Conservation (phyloP, 2,797 vertebrate genomes). For the Notoglanidium macrostoma region DNA sequence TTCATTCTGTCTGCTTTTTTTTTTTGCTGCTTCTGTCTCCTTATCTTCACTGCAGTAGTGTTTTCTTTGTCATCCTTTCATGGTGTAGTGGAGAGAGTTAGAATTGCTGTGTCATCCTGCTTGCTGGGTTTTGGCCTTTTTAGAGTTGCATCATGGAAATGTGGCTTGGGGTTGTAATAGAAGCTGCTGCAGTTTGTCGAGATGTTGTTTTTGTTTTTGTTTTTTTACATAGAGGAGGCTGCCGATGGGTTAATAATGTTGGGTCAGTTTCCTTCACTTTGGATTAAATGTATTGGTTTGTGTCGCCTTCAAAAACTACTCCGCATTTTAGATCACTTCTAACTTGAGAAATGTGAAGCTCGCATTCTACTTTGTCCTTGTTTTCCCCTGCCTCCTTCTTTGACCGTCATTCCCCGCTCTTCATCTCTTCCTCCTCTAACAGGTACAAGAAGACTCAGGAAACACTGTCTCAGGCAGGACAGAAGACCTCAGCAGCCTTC, state of each 20-base stretch:
- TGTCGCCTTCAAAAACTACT: neutral
- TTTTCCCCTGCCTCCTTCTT: neutral
- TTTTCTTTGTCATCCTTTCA: conserved; percentile 18
- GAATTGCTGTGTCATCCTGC: conserved; percentile 29
- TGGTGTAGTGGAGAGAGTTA: conserved; percentile 1
- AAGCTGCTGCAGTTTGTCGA: neutral
- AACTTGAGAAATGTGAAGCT: neutral
- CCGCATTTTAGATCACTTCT: no score
- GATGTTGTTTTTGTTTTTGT: neutral
- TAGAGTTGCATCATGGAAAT: conserved; percentile 23
- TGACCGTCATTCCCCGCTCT: neutral
- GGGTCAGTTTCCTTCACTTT: neutral
- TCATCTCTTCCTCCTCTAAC: conserved; percentile 55
- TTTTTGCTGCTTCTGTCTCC: conserved; percentile 42
- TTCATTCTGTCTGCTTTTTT: conserved; percentile 49
- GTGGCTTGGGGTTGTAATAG: neutral
- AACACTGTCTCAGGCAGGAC: conserved; percentile 88
- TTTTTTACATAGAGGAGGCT: neutral
- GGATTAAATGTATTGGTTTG: neutral
- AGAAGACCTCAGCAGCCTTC: conserved; percentile 88
- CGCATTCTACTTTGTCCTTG: neutral
- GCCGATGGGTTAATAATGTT: neutral
- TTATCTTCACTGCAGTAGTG: conserved; percentile 2
- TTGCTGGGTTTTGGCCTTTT: conserved; percentile 42
- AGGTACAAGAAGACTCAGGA: conserved; percentile 95